Base-by-base conservation (phyloP, 2,797 vertebrate genomes). In the Melopsittacus undulatus region DNA sequence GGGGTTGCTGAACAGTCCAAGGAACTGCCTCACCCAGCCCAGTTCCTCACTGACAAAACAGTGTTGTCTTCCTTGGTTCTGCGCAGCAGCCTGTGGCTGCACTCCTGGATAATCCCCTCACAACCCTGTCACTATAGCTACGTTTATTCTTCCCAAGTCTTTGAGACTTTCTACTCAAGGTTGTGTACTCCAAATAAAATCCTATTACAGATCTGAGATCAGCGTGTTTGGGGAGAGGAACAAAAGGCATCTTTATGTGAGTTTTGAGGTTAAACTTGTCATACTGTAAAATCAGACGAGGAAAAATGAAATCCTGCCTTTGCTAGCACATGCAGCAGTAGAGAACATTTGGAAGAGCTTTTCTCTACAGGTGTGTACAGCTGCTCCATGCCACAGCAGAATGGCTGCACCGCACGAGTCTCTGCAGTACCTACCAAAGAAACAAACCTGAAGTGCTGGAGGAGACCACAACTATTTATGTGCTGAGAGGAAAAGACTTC, bases 371-470 rank as follows among this genome's bases (percentile, higher is more conserved):
- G 57, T 76, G 62, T 29, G 6, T 69, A 49, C 40, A 62, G 72
- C 72, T 89, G 42, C 83, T 72, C 80, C 0, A 0, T 51, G 61
- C 43, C 48, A n/a, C 67, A 78, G 83, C 78, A 79, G 78, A 66
- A 51, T 9, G 26, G 57, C 85, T 40, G 3, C 22, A 59, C 63
- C 2, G 1, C n/a, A 42, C 14, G 61, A 83, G 69, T 34, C 78
- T 79, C 83, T 86, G 86, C 92, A 64, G 40, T 63, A 67, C 57
- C 94, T 86, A 95, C 97, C 96, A 97, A 97, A 97, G 96, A 95
- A 24, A 29, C n/a, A 61, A 15, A 69, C 68, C 68, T 79, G 85
- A 90, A 96, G 83, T 87, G 49, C 73, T 69, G 67, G 89, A 87
- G 49, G 74, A 94, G 62, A 93, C 70, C 40, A 77, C 59, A n/a